Evolutionary conservation across 2,888 invertebrate genomes (phyloP).

Genomic region (Drosophila meridiana): DNA sequence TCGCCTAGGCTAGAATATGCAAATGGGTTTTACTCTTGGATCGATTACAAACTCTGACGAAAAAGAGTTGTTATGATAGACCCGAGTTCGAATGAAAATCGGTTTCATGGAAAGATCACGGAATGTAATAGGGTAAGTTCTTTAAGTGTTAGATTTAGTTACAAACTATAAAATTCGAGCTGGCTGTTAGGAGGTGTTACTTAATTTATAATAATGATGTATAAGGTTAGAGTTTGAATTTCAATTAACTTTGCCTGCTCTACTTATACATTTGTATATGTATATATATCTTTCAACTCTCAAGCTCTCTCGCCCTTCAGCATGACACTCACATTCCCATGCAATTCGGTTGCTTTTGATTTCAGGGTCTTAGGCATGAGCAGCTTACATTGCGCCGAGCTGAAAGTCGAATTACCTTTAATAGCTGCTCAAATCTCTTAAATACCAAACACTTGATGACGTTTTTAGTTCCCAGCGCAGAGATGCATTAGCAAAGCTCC

Average conservation of each 20-base stretch:
- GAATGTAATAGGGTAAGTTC: background rate
- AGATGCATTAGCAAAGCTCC: constrained; percentile 55
- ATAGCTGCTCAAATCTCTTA: constrained; percentile 26
- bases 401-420: constrained; percentile 29
- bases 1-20: constrained; percentile 21
- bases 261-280: background rate
- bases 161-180: background rate
- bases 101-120: background rate
- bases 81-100: background rate
- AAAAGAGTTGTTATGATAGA: constrained; percentile 26
- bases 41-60: constrained; percentile 35
- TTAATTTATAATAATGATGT: background rate
- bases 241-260: background rate
- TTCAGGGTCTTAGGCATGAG: constrained; percentile 11
- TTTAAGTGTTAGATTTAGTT: background rate
- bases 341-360: constrained; percentile 32
- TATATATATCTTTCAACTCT: background rate
- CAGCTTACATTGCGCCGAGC: constrained; percentile 28
- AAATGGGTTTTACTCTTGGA: constrained; percentile 6
- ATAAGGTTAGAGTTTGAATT: background rate
- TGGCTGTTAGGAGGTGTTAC: background rate
- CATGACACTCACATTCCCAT: background rate
- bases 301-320: background rate
- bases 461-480: constrained; percentile 51
- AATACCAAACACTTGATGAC: constrained; percentile 43